A percentile compares a stretch with the other conserved stretches of the same genome.
These are phyloP conservation scores for Hirundo rustica DNA, from an alignment of 2,797 vertebrate genomes.

Conservation along the genomic window DNA sequence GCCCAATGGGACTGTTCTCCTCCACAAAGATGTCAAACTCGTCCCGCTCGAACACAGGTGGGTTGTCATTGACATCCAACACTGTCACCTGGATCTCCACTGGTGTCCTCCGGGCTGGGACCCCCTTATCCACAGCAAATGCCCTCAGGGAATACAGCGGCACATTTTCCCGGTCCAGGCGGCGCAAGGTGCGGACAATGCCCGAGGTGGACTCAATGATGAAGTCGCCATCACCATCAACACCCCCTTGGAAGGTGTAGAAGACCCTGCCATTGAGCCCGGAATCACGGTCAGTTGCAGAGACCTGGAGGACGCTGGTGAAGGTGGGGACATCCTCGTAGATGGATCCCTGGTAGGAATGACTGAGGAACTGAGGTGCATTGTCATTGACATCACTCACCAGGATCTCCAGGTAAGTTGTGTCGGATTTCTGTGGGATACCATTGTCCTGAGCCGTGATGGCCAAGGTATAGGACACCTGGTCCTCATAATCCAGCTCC, in stretches of 20 bases:
- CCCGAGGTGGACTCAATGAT: conserved; percentile 96
- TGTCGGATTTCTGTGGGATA: conserved; percentile 97
- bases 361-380: conserved; percentile 87
- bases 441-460: conserved; percentile 95
- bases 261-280: conserved; percentile 92
- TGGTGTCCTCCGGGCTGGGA: conserved; percentile 83
- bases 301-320: conserved; percentile 93
- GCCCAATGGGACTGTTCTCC: conserved; percentile 94
- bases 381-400: conserved; percentile 97
- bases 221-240: conserved; percentile 94
- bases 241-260: conserved; percentile 94
- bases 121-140: conserved; percentile 90
- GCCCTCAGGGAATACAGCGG: conserved; percentile 86
- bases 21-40: conserved; percentile 95
- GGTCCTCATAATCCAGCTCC: conserved; percentile 95
- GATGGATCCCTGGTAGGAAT: conserved; percentile 88
- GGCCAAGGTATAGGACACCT: conserved; percentile 94
- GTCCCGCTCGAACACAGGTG: conserved; percentile 90
- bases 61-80: conserved; percentile 95
- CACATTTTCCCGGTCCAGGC: conserved; percentile 93
- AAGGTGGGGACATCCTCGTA: conserved; percentile 93
- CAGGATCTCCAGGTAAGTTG: conserved; percentile 95
- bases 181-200: conserved; percentile 87
- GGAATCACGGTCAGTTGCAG: conserved; percentile 90
- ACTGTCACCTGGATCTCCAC: conserved; percentile 88